Conservation (phyloP, 2,888 invertebrate genomes). For the Athalia rosae region DNA sequence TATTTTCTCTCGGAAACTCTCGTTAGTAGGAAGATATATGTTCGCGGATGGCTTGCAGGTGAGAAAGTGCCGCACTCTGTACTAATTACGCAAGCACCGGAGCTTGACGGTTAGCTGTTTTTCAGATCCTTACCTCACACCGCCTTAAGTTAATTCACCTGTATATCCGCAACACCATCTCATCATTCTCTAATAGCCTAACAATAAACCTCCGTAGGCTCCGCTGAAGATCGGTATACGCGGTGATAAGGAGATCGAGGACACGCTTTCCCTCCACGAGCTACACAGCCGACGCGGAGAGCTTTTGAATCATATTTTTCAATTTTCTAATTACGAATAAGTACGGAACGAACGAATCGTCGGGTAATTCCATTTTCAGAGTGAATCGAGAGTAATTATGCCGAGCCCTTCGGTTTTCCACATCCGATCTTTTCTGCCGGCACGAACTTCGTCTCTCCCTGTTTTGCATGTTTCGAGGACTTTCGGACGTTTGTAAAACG, state of each 20-base stretch:
- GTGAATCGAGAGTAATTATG: no score
- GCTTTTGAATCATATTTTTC: no score
- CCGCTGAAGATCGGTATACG: conserved; percentile 22
- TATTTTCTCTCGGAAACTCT: conserved; percentile 14
- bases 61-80: conserved; percentile 43
- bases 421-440: no score
- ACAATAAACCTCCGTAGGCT: neutral
- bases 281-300: no score
- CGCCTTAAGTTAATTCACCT: conserved; percentile 36
- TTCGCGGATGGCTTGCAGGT: conserved; percentile 36
- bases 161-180: conserved; percentile 40
- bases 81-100: conserved; percentile 37
- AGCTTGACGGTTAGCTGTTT: conserved; percentile 38
- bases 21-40: conserved; percentile 38
- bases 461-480: no score
- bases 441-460: no score
- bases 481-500: no score
- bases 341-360: no score
- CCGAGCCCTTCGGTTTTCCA: no score
- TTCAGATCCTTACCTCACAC: conserved; percentile 29
- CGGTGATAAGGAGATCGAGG: neutral
- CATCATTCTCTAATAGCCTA: conserved; percentile 6
- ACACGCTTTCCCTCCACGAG: neutral
- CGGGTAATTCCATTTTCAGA: no score
- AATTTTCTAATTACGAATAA: no score